Evolutionary conservation across 2,113 vertebrate genomes (phyloP).

Genomic region (Neogobius melanostomus): DNA sequence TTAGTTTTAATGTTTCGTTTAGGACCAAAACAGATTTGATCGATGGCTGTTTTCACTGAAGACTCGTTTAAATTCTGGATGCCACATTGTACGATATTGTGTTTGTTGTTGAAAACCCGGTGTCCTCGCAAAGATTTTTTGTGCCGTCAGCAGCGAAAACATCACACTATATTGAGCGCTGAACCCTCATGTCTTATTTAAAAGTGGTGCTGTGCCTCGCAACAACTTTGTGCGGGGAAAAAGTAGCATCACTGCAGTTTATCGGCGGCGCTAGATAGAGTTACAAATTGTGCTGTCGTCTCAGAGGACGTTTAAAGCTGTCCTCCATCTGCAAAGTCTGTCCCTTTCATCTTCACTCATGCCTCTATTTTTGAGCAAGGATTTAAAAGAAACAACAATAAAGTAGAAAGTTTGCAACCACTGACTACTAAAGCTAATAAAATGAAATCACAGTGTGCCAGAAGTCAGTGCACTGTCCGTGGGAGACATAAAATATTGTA

Average conservation of each 20-base stretch:
- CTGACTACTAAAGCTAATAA: constrained; percentile 20
- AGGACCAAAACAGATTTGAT: no score
- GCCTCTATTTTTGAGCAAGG: constrained; percentile 17
- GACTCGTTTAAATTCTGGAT: no score
- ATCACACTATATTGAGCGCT: background rate
- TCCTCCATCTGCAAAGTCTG: constrained; percentile 20
- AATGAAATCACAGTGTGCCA: constrained; percentile 10
- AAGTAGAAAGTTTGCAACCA: constrained; percentile 26
- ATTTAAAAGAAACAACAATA: constrained; percentile 20
- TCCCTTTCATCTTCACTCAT: constrained; percentile 28
- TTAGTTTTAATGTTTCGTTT: no score
- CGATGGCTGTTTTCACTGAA: no score
- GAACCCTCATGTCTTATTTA: constrained; percentile 8
- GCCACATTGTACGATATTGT: background rate
- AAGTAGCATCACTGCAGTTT: constrained; percentile 16
- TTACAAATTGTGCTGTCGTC: constrained; percentile 13
- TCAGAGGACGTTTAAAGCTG: constrained; percentile 34
- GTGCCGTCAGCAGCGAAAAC: constrained; percentile 10
- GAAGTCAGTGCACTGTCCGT: constrained; percentile 23
- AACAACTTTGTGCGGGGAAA: constrained; percentile 11
- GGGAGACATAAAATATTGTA: background rate
- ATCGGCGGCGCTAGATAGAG: constrained; percentile 12
- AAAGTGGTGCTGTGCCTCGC: constrained; percentile 5
- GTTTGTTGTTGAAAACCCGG: background rate
- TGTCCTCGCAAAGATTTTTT: background rate